Conservation (phyloP, 2,888 invertebrate species). For the Molorchus minor region DNA sequence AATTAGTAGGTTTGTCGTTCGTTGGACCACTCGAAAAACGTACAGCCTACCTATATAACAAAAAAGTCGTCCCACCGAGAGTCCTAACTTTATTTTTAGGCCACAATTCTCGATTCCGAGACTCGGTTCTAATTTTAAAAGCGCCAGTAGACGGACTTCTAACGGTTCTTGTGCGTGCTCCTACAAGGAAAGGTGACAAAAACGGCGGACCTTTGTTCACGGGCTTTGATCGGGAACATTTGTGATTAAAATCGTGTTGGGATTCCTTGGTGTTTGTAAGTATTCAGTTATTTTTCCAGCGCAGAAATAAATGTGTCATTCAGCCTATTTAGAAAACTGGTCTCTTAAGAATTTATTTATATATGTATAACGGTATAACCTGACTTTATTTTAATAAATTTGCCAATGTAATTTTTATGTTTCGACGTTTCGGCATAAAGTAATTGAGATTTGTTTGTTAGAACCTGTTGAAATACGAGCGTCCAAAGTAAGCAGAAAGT, state of each 20-base stretch:
- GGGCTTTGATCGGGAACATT: too few species aligned
- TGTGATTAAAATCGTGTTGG: too few species aligned
- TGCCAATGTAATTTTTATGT: too few species aligned
- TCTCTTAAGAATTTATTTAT: too few species aligned
- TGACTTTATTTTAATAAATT: not conserved
- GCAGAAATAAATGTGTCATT: too few species aligned
- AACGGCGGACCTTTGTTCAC: too few species aligned
- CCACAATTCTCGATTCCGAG: conserved; percentile 39
- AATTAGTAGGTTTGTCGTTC: conserved; percentile 13
- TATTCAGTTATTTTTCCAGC: too few species aligned
- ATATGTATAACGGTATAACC: too few species aligned
- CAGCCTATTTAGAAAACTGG: too few species aligned
- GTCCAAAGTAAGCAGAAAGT: not conserved
- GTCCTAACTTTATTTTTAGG: conserved; percentile 40
- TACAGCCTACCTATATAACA: conserved; percentile 22
- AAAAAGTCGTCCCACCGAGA: conserved; percentile 37
- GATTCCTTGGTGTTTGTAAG: not conserved
- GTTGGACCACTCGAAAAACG: conserved; percentile 11
- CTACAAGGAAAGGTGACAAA: too few species aligned
- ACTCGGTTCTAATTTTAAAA: conserved; percentile 41
- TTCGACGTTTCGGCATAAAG: too few species aligned
- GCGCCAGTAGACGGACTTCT: conserved; percentile 4
- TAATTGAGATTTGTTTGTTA: too few species aligned
- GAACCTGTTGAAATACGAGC: not conserved
- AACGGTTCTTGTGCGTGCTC: conserved; percentile 1